A percentile compares a stretch with the other conserved stretches of the same genome.
Evolutionary conservation across 2,888 invertebrate species (phyloP).

Genomic region (Mythimna loreyi): DNA sequence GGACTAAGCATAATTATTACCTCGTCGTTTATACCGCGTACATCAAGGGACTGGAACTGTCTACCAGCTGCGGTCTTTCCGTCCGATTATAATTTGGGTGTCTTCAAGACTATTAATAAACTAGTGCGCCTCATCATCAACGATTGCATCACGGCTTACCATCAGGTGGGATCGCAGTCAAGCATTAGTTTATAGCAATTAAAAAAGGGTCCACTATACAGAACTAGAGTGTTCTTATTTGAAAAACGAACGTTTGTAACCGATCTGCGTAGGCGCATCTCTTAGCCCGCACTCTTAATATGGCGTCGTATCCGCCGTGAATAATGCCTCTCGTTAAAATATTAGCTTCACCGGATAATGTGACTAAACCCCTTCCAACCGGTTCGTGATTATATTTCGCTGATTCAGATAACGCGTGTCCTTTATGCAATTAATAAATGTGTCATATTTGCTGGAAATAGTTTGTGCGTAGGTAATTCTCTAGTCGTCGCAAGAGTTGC

Average conservation of each 20-base stretch:
- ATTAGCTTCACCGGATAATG: conserved; percentile 57
- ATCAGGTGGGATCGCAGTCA: too few species aligned
- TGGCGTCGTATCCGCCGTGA: conserved; percentile 66
- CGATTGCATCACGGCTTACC: too few species aligned
- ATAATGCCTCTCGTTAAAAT: conserved; percentile 66
- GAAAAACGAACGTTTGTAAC: conserved; percentile 65
- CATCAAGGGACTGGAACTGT: too few species aligned
- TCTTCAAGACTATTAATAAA: too few species aligned
- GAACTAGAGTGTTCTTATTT: conserved; percentile 36
- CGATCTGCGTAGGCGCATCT: conserved; percentile 71
- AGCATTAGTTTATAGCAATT: too few species aligned
- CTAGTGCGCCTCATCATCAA: too few species aligned
- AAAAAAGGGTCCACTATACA: conserved; percentile 22
- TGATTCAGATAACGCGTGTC: conserved; percentile 35
- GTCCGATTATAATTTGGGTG: too few species aligned
- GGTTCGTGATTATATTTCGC: conserved; percentile 48
- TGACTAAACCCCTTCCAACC: conserved; percentile 61
- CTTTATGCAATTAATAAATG: conserved; percentile 29
- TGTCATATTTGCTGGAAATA: conserved; percentile 43
- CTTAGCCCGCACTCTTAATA: conserved; percentile 69
- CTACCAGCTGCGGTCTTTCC: too few species aligned
- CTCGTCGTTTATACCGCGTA: too few species aligned
- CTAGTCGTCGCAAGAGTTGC: too few species aligned
- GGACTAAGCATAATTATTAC: too few species aligned
- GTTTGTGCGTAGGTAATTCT: not conserved